Percentiles rank a stretch among this genome's conserved stretches.
phyloP scores from a whole-genome alignment of 2,113 vertebrate genomes.

The Phoenicopterus ruber region DNA sequence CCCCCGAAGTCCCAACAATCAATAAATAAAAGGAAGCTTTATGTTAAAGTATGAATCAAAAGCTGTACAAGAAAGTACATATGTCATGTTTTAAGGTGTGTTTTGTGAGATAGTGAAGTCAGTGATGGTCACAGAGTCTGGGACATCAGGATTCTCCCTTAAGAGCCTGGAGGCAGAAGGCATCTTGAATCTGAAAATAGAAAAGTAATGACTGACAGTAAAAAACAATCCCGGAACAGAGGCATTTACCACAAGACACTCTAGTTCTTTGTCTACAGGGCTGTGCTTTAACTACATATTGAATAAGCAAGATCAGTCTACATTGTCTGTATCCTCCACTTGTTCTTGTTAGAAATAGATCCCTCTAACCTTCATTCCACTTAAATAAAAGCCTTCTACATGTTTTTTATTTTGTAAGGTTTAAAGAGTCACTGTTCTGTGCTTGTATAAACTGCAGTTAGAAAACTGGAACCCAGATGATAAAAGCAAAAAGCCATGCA shows the following conservation, averaged over 20 bases:
- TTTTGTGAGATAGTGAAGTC: conserved; percentile 5
- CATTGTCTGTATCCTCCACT: conserved; percentile 35
- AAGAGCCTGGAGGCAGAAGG: conserved; percentile 19
- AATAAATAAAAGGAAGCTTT: conserved; percentile 7
- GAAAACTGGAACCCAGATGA: conserved; percentile 49
- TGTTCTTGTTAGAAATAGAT: conserved; percentile 58
- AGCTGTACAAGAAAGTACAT: background rate
- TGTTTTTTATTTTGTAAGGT: conserved; percentile 48
- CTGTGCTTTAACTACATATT: background rate
- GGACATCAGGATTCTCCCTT: background rate
- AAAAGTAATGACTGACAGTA: conserved; percentile 32
- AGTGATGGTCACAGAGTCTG: background rate
- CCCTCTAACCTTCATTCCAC: conserved; percentile 38
- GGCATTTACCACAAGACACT: background rate
- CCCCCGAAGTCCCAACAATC: background rate
- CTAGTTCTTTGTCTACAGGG: background rate
- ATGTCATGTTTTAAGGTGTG: background rate
- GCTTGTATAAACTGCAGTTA: conserved; percentile 47
- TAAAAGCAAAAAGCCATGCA: conserved; percentile 24
- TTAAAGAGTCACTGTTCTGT: conserved; percentile 47
- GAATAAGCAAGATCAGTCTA: conserved; percentile 19
- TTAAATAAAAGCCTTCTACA: conserved; percentile 45
- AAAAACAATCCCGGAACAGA: background rate
- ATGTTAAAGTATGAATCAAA: conserved; percentile 5
- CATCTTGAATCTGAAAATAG: background rate